Evolutionary conservation across 2,113 vertebrate genomes (phyloP).

Genomic region (Austrofundulus limnaeus): DNA sequence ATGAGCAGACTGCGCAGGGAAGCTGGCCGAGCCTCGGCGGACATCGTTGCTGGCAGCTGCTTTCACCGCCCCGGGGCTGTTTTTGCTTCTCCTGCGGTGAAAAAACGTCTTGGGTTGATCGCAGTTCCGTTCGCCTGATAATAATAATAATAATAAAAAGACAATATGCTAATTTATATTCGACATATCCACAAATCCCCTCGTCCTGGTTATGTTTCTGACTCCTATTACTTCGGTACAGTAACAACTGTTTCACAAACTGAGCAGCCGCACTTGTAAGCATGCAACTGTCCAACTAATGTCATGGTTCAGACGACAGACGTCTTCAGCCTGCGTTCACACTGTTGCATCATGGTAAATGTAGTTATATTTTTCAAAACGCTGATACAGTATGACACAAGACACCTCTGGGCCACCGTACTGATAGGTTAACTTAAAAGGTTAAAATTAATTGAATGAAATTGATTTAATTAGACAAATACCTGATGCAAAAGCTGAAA

Average conservation of each 20-base stretch:
- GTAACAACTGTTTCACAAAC: too few species aligned
- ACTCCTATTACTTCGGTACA: too few species aligned
- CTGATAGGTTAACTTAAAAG: too few species aligned
- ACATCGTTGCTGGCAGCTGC: slow-evolving; percentile 46
- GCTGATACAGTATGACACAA: too few species aligned
- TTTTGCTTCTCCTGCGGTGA: not conserved
- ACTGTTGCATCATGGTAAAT: slow-evolving; percentile 60
- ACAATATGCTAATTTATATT: too few species aligned
- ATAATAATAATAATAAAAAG: too few species aligned
- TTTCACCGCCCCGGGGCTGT: slow-evolving; percentile 33
- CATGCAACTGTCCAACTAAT: slow-evolving; percentile 35
- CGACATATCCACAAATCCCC: not conserved
- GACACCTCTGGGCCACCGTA: too few species aligned
- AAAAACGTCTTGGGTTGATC: not conserved
- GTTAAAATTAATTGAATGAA: too few species aligned
- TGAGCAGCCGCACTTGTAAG: slow-evolving; percentile 29
- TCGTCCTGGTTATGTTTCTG: too few species aligned
- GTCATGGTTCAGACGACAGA: slow-evolving; percentile 53
- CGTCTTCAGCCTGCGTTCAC: slow-evolving; percentile 28
- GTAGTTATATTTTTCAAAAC: slow-evolving; percentile 28
- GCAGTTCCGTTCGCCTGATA: not conserved
- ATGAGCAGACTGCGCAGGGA: slow-evolving; percentile 1
- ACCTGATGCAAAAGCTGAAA: too few species aligned
- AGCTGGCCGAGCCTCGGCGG: slow-evolving; percentile 20
- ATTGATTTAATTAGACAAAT: too few species aligned